These are phyloP conservation scores for Lutjanus campechanus DNA, from an alignment of 2,797 vertebrate species.

Conservation along the genomic window DNA sequence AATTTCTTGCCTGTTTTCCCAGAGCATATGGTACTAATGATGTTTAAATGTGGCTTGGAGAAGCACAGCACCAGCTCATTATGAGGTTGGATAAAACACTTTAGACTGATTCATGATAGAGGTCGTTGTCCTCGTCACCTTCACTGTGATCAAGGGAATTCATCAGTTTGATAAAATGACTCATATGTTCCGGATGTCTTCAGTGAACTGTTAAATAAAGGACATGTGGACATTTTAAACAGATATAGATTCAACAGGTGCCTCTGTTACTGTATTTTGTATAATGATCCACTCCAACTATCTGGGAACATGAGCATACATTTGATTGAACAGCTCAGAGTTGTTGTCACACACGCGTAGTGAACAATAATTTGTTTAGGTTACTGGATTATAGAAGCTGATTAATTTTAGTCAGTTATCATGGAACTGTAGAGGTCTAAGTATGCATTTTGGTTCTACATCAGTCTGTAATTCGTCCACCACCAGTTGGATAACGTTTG, in stretches of 20 bases:
- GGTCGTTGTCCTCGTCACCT: conserved; percentile 26
- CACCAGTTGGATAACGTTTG: not conserved
- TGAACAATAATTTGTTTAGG: not conserved
- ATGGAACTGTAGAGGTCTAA: not conserved
- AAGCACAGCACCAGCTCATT: conserved; percentile 40
- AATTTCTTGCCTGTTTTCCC: conserved; percentile 27
- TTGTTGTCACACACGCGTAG: not conserved
- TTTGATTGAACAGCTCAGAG: not conserved
- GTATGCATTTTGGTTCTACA: not conserved
- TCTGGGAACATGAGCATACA: not conserved
- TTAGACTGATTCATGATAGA: conserved; percentile 12
- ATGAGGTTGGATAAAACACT: conserved; percentile 23
- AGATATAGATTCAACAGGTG: not conserved
- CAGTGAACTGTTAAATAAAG: conserved; percentile 15
- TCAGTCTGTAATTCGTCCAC: not conserved
- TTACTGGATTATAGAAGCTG: not conserved
- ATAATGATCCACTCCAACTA: not conserved
- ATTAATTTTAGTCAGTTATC: not conserved
- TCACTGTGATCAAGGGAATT: conserved; percentile 5
- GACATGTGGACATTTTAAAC: not conserved
- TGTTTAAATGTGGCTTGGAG: conserved; percentile 34
- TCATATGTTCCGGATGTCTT: not conserved
- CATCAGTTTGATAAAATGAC: conserved; percentile 2
- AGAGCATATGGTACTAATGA: conserved; percentile 43
- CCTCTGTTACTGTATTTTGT: not conserved